Base-by-base conservation (phyloP, 2,888 invertebrate genomes). In the Strigamia maritima region DNA sequence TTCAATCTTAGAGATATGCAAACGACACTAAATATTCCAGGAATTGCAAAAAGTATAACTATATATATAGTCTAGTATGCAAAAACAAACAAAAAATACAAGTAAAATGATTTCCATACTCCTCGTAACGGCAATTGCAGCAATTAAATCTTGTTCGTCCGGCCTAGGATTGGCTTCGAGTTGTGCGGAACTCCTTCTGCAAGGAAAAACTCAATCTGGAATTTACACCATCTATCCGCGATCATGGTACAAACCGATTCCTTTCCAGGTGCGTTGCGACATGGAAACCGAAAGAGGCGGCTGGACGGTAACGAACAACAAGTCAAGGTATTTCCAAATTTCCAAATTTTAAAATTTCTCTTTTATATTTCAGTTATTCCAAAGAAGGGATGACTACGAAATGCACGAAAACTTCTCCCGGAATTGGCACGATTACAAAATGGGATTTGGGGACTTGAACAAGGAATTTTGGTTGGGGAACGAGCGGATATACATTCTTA, bases 211-310 rank as follows among this genome's bases (percentile, higher is more conserved):
- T 1, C 10, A 40, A 40, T 40, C 40, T 10, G 40, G 40, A 40
- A 16, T 40, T 2, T 60, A 60, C 24, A 60, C 19, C 24, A 19
- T 60, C 22, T 60, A 60, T n/a, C 22, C 60, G 8, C n/a, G 60
- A 2, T n/a, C 60, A 19, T 60, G 60, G 60, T 60, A 60, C 60
- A 60, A 60, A n/a, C 60, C 60, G n/a, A 60, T 60, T 60, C 60
- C 60, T 1, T 60, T 60, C 24, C 2, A 94, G 86, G 95, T 95
- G 19, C 95, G 89, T 86, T 95, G 95, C 86, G 95, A 95, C 84
- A 95, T 95, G 86, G 93, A 93, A 85, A 88, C 93, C 16, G 91
- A 94, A 44, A 95, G 95, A 84, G 95, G 95, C 80, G 95, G 95
- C 79, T 95, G 95, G 95, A 95, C 94, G 87, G 95, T 95, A n/a